Base-by-base conservation (phyloP, 2,888 invertebrate species). In the Macrophya annulata region DNA sequence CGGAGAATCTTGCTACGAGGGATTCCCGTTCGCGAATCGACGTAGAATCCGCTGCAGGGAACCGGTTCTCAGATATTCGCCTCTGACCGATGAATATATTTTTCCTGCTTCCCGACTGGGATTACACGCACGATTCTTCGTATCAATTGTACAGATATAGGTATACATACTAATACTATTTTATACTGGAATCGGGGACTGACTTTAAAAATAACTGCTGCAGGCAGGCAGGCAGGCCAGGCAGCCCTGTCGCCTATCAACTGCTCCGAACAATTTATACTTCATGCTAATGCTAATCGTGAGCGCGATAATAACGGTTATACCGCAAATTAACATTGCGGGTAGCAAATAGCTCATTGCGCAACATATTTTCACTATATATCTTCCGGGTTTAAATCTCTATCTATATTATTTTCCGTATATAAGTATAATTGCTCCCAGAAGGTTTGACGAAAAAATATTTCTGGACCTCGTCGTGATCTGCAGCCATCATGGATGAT, bases 1-100 rank as follows among this genome's bases (percentile, higher is more conserved):
- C n/a, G 51, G n/a, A 21, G 51, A 59, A 25, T 81, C 43, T 81
- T 81, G n/a, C 43, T 62, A 25, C 21, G 25, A 59, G 81, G 81
- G 81, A 81, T 77, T 77, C 55, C 77, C 77, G 77, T 55, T 55
- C 37, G 51, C 77, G 48, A 77, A 77, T 77, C 55, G n/a, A 55
- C 31, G 51, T 37, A 51, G 77, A 77, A 55, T 51, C 77, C 12
- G 17, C 55, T 77, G n/a, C n/a, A n/a, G n/a, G 77, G 31, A 77
- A 77, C 77, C 77, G 81, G 59, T 81, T 81, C 37, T 59, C 79
- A 12, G 6, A 40, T 9, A 79, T 62, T 81, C 43, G 81, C 81
- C 31, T 25, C 31, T 17, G 51, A 51, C 48, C 31, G 25, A 77
- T 51, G 77, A 48, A 51, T 31, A 48, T 48, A n/a, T 55, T 77